A percentile compares a stretch with the other conserved stretches of the same genome.
phyloP scores from a whole-genome alignment of 2,113 vertebrate genomes.

The zebrafish (Danio rerio) region GRCz12tu NC_133182.1:79469001-79469500 shows the following conservation, averaged over 20 bases:
- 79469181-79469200: slow-evolving; percentile 58
- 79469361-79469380: slow-evolving; percentile 66
- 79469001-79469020: neutral
- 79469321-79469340: slow-evolving; percentile 73
- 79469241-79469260: slow-evolving; percentile 50
- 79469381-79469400: slow-evolving; percentile 66
- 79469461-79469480: slow-evolving; percentile 41
- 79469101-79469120: neutral
- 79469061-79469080: neutral
- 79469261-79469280: slow-evolving; percentile 56
- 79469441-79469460: slow-evolving; percentile 63
- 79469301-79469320: slow-evolving; percentile 73
- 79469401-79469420: slow-evolving; percentile 72
- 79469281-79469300: slow-evolving; percentile 51
- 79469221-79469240: slow-evolving; percentile 12
- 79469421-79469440: slow-evolving; percentile 81
- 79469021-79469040: neutral
- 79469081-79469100: neutral
- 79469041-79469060: slow-evolving; percentile 10
- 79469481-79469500: slow-evolving; percentile 48
- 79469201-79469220: slow-evolving; percentile 52
- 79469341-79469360: slow-evolving; percentile 70
- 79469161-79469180: slow-evolving; percentile 59
- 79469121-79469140: slow-evolving; percentile 21
- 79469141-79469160: slow-evolving; percentile 48